Evolutionary conservation across 1,140 invertebrate genomes (phyloP).

Genomic region (Neuroterus valhalla): DNA sequence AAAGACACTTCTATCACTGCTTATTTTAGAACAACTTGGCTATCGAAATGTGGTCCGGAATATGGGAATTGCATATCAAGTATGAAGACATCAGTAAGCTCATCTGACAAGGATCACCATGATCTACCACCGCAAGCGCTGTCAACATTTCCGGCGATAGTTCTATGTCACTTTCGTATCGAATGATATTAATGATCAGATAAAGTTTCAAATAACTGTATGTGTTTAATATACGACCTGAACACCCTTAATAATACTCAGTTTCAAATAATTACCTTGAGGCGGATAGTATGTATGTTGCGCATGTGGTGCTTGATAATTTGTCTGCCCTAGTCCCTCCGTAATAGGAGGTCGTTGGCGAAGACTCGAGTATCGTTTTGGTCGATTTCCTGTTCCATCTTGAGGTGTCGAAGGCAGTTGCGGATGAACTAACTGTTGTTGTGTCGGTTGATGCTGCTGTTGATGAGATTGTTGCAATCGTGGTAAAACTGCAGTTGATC

Average conservation of each 20-base stretch:
- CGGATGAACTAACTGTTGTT: conserved; percentile 63
- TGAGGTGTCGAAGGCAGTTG: conserved; percentile 60
- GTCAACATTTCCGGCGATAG: too few species aligned
- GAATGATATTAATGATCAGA: too few species aligned
- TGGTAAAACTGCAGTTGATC: conserved; percentile 72
- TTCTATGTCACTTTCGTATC: too few species aligned
- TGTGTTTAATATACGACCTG: not conserved
- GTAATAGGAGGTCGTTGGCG: conserved; percentile 77
- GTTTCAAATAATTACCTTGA: conserved; percentile 62
- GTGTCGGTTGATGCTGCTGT: conserved; percentile 57
- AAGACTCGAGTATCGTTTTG: conserved; percentile 86
- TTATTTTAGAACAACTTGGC: too few species aligned
- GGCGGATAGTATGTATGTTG: conserved; percentile 70
- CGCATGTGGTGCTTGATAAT: conserved; percentile 60
- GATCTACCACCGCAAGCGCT: not conserved
- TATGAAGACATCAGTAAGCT: too few species aligned
- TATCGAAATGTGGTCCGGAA: too few species aligned
- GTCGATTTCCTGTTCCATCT: conserved; percentile 73
- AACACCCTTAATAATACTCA: not conserved
- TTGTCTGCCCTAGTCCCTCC: conserved; percentile 66
- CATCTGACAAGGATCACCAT: too few species aligned
- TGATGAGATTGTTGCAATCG: conserved; percentile 71
- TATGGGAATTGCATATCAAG: too few species aligned
- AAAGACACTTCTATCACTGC: too few species aligned
- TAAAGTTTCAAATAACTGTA: too few species aligned